phyloP scores from a whole-genome alignment of 2,888 invertebrate genomes.

The Eupeodes latifasciatus region DNA sequence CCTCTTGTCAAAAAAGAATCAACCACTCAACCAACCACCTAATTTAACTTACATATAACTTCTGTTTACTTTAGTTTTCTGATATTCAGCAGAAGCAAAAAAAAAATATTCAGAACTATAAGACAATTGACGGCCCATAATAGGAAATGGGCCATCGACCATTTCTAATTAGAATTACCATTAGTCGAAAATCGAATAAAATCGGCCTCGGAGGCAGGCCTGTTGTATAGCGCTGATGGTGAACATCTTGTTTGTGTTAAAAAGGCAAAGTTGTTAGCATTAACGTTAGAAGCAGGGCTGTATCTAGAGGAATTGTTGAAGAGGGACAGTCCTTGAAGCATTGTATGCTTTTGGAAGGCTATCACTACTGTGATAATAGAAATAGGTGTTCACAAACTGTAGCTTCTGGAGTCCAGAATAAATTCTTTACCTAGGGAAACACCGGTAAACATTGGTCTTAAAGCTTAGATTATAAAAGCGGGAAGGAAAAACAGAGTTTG shows the following conservation, averaged over 20 bases:
- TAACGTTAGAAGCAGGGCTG: neutral
- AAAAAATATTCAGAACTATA: neutral
- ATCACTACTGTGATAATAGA: neutral
- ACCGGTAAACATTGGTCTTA: too few relatives aligned
- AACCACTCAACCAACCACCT: neutral
- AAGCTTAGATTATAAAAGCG: too few relatives aligned
- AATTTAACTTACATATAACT: neutral
- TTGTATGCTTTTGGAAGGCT: neutral
- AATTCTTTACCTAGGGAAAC: too few relatives aligned
- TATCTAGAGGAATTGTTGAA: too few relatives aligned
- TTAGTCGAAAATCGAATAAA: constrained; percentile 58
- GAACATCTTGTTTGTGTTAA: constrained; percentile 49
- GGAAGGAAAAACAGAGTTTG: too few relatives aligned
- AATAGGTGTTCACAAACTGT: too few relatives aligned
- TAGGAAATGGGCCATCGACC: constrained; percentile 35
- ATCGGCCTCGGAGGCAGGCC: constrained; percentile 2
- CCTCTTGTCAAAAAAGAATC: neutral
- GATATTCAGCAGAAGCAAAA: neutral
- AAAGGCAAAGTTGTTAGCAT: constrained; percentile 12
- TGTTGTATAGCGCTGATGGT: neutral
- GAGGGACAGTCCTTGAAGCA: neutral
- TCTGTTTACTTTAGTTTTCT: constrained; percentile 9
- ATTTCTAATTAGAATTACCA: constrained; percentile 54
- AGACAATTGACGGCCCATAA: constrained; percentile 42
- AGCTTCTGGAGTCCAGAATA: too few relatives aligned